These are phyloP conservation scores for Metacarcinus magister DNA, from an alignment of 2,888 invertebrate genomes.

Conservation along the genomic window DNA sequence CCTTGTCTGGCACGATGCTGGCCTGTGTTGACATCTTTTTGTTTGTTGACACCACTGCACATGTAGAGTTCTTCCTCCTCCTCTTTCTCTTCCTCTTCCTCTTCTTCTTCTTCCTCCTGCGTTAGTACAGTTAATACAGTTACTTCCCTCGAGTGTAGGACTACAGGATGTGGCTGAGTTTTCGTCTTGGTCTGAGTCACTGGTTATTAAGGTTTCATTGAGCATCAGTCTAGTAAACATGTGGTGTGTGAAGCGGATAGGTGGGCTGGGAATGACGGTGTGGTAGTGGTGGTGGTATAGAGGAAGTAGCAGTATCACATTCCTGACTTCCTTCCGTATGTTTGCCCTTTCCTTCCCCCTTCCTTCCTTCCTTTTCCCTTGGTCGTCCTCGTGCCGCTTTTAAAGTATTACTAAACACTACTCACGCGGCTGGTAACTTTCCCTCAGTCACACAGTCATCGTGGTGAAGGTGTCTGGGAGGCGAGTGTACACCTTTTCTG, in stretches of 20 bases:
- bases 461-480: background rate
- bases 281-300: background rate
- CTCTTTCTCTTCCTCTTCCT: background rate
- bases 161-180: background rate
- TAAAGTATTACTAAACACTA: background rate
- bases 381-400: background rate
- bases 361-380: background rate
- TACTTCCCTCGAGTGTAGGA: background rate
- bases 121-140: background rate
- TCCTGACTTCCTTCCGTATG: background rate
- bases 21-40: constrained; percentile 29
- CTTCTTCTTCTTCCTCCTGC: constrained; percentile 3
- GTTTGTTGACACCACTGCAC: background rate
- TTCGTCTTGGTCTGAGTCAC: background rate
- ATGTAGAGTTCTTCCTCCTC: background rate
- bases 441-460: background rate
- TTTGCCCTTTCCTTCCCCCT: background rate
- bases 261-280: background rate
- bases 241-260: background rate
- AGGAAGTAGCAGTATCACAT: background rate
- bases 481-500: background rate
- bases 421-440: background rate
- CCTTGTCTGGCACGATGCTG: background rate
- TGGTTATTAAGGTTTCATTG: background rate
- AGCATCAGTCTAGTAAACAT: background rate